Percentiles rank a stretch among this genome's conserved stretches.
These are phyloP conservation scores for Campoletis sonorensis DNA, from an alignment of 1,140 invertebrate genomes.

Conservation along the genomic window DNA sequence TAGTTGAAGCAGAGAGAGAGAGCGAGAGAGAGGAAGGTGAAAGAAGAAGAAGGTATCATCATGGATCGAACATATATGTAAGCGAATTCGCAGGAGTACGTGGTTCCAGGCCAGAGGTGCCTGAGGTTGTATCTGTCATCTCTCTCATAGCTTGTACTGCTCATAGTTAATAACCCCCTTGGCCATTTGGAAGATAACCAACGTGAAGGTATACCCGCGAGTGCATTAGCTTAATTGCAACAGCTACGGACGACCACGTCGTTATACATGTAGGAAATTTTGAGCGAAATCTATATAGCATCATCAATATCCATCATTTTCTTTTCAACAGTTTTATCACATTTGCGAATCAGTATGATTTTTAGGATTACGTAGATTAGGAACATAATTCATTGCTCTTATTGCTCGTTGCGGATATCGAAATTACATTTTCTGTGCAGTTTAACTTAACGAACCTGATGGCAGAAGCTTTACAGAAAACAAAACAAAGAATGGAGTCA, in stretches of 20 bases:
- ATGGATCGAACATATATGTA: constrained; percentile 15
- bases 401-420: too few relatives aligned
- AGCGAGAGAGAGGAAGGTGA: background rate
- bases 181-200: constrained; percentile 46
- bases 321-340: background rate
- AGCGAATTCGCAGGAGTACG: constrained; percentile 29
- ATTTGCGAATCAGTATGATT: background rate
- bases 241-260: background rate
- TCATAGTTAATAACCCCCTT: constrained; percentile 38
- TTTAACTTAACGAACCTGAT: too few relatives aligned
- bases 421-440: too few relatives aligned
- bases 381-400: too few relatives aligned
- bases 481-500: too few relatives aligned
- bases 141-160: constrained; percentile 1
- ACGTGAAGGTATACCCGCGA: constrained; percentile 48
- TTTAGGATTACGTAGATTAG: background rate
- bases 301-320: background rate
- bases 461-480: too few relatives aligned
- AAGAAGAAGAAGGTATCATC: constrained; percentile 14
- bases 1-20: background rate
- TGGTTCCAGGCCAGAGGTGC: constrained; percentile 5
- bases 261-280: background rate
- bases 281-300: background rate
- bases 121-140: constrained; percentile 21
- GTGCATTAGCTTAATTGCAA: constrained; percentile 53